Base-by-base conservation (phyloP, 2,113 vertebrate genomes). In the Nibea albiflora region DNA sequence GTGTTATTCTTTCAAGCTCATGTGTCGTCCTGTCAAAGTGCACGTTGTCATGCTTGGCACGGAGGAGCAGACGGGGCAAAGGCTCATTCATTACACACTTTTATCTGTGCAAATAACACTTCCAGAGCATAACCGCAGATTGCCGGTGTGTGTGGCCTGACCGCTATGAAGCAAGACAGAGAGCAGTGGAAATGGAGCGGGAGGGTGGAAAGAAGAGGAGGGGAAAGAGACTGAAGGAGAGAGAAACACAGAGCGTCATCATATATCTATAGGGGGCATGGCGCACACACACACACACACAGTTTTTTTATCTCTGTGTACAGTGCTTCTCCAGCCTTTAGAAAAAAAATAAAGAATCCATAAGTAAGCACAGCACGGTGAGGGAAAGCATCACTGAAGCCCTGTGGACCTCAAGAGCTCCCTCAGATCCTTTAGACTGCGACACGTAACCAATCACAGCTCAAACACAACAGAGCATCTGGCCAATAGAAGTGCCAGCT, bases 61-160 rank as follows among this genome's bases (percentile, higher is more conserved):
- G 10, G 76, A 1, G 1, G 52, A 53, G 9, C 60, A 1, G 16
- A 65, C 28, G 3, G 68, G 79, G 39, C 72, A 63, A 76, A 88
- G 57, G 60, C 46, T 83, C 73, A 6, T 85, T 91, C 75, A 85
- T 93, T 83, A 90, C 73, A 72, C 87, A 74, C 73, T 89, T 90
- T 83, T 89, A 88, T 92, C 92, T 84, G 83, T 35, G 56, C 79
- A 83, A 86, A 88, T 76, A 91, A 84, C 84, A 90, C 89, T 85
- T 88, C 57, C 52, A 62, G 72, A 84, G 80, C 60, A 68, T 1
- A 61, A 89, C 71, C 81, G 10, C 80, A 86, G 66, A 61, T 35
- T 64, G 44, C 20, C 76, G 0, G 67, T 52, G 78, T 90, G 88
- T 93, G 89, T 89, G 87, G 85, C 79, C 88, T 7, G 28, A 71